Percentiles rank a stretch among this genome's conserved stretches.
Conservation (phyloP, 2,888 invertebrate species). For the Tetragonisca angustula region DNA sequence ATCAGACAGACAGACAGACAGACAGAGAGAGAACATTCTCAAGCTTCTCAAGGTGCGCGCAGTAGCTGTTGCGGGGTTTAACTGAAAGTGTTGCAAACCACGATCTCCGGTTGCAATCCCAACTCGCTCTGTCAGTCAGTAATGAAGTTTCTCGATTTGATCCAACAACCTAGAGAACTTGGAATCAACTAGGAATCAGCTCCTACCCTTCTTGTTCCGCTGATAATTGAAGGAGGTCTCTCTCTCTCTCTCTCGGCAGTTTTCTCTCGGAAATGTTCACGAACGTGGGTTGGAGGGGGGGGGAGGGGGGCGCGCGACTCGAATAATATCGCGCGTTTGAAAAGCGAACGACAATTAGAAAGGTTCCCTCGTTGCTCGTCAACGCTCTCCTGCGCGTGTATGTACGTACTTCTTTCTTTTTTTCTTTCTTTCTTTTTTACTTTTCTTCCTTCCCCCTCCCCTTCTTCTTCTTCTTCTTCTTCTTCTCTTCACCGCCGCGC, state of each 20-base stretch:
- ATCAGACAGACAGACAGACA: slow-evolving; percentile 3
- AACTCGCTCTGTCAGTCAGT: slow-evolving; percentile 19
- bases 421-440: background rate
- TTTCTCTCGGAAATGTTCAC: background rate
- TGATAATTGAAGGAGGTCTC: background rate
- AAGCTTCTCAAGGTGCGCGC: slow-evolving; percentile 4
- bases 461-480: background rate
- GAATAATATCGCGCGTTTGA: background rate
- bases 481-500: background rate
- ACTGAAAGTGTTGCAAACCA: slow-evolving; percentile 12
- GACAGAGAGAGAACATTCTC: background rate
- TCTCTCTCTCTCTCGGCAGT: background rate
- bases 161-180: slow-evolving; percentile 21
- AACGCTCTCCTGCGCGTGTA: background rate
- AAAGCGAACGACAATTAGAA: slow-evolving; percentile 30
- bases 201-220: background rate
- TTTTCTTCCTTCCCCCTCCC: background rate
- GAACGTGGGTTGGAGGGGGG: too few relatives aligned
- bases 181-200: slow-evolving; percentile 4
- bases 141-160: slow-evolving; percentile 32
- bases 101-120: slow-evolving; percentile 18
- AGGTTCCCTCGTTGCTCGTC: background rate
- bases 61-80: background rate
- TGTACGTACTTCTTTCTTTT: background rate
- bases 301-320: background rate